Conservation (phyloP, 2,797 vertebrate genomes). For the Channa striata region DNA sequence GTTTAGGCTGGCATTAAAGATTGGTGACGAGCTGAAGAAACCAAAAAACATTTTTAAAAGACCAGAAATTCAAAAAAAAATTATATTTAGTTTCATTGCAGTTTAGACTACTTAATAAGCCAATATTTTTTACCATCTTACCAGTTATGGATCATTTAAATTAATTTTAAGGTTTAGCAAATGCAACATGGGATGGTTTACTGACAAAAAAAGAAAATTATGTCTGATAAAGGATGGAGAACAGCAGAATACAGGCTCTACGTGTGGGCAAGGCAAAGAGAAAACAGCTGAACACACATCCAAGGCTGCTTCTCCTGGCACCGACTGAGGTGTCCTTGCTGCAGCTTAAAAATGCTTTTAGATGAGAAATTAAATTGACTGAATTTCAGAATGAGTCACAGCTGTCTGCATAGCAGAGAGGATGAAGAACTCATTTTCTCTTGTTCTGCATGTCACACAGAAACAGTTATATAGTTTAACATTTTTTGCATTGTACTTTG, state of each 20-base stretch:
- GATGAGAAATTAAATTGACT: slow-evolving; percentile 56
- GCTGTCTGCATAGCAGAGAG: slow-evolving; percentile 27
- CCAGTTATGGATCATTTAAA: neutral
- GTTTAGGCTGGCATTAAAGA: slow-evolving; percentile 31
- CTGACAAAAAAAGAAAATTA: slow-evolving; percentile 9
- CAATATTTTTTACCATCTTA: too few species aligned
- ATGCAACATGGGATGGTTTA: neutral
- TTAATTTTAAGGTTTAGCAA: neutral
- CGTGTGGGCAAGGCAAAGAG: slow-evolving; percentile 14
- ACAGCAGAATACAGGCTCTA: neutral
- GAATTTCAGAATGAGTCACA: slow-evolving; percentile 59
- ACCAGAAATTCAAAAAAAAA: slow-evolving; percentile 16
- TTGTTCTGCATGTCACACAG: neutral
- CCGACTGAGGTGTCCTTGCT: slow-evolving; percentile 49
- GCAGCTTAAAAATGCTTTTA: slow-evolving; percentile 53
- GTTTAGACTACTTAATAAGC: too few species aligned
- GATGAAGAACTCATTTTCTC: neutral
- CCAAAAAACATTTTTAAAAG: neutral
- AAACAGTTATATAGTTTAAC: neutral
- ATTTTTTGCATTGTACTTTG: neutral
- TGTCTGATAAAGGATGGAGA: slow-evolving; percentile 8
- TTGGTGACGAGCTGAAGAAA: slow-evolving; percentile 24
- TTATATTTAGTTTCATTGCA: neutral
- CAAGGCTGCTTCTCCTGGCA: slow-evolving; percentile 50
- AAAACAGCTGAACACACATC: slow-evolving; percentile 40